A percentile compares a stretch with the other conserved stretches of the same genome.
Conservation (phyloP, 2,797 vertebrate species). For the Cyprinodon diabolis region DNA sequence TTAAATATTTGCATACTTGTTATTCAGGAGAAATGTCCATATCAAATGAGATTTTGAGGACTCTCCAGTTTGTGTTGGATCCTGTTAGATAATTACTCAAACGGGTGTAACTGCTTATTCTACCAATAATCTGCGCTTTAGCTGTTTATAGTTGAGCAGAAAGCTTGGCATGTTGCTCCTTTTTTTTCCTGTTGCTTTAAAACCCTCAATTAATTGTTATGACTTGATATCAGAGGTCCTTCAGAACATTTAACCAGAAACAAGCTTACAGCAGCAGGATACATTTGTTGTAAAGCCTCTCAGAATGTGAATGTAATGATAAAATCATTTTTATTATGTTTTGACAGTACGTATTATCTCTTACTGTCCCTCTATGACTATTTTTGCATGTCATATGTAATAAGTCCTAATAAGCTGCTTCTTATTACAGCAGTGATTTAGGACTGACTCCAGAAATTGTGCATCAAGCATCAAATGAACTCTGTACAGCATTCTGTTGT, state of each 20-base stretch:
- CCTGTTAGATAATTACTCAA: neutral
- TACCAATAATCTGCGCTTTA: constrained; percentile 30
- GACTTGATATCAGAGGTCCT: constrained; percentile 40
- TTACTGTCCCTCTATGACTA: constrained; percentile 57
- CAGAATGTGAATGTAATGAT: constrained; percentile 23
- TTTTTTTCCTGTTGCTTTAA: constrained; percentile 46
- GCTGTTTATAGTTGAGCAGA: constrained; percentile 29
- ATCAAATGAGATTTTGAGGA: constrained; percentile 53
- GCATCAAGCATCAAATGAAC: constrained; percentile 54
- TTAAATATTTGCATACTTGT: constrained; percentile 65
- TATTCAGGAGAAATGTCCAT: constrained; percentile 55
- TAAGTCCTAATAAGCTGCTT: constrained; percentile 47
- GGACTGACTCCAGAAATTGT: constrained; percentile 57
- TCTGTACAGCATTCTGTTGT: constrained; percentile 64
- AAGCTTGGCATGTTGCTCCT: constrained; percentile 27
- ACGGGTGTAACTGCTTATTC: neutral
- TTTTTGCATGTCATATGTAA: constrained; percentile 65
- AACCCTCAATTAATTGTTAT: constrained; percentile 23
- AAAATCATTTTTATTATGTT: constrained; percentile 34
- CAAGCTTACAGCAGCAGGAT: constrained; percentile 7
- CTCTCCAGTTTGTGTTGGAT: constrained; percentile 36
- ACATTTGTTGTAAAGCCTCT: constrained; percentile 36
- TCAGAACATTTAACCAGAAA: constrained; percentile 36
- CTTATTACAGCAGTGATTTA: constrained; percentile 56
- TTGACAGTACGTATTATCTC: constrained; percentile 50